phyloP scores from a whole-genome alignment of 2,113 vertebrate genomes.

The Erpornis zantholeuca region DNA sequence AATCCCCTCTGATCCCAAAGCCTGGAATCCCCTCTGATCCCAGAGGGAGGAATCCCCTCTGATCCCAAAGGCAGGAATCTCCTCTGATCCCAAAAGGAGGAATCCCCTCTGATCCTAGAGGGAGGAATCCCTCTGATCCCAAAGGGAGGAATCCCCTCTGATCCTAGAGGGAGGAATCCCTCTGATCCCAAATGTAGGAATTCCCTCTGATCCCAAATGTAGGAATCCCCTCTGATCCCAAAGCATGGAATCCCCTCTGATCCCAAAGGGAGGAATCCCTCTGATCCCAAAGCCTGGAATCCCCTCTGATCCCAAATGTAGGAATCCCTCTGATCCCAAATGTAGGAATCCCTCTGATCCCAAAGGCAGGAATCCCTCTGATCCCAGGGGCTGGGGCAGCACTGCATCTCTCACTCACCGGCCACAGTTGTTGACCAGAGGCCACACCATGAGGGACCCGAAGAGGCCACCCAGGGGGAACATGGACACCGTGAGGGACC shows the following conservation, averaged over 20 bases:
- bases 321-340: too few relatives aligned
- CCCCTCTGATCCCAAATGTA: too few relatives aligned
- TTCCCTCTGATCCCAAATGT: too few relatives aligned
- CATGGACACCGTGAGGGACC: slow-evolving; percentile 94
- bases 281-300: neutral
- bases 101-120: too few relatives aligned
- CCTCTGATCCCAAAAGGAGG: too few relatives aligned
- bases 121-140: neutral
- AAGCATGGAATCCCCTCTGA: too few relatives aligned
- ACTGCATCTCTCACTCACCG: slow-evolving; percentile 70
- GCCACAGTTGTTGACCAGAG: slow-evolving; percentile 84
- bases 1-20: too few relatives aligned
- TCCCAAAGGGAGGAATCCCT: neutral
- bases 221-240: neutral
- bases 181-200: neutral
- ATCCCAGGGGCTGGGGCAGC: neutral
- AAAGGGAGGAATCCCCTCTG: too few relatives aligned
- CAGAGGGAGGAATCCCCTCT: neutral
- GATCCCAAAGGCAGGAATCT: neutral
- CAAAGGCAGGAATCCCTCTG: rapidly evolving
- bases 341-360: neutral
- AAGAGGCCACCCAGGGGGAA: slow-evolving; percentile 90
- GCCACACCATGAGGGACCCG: slow-evolving; percentile 88
- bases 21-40: too few relatives aligned
- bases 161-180: neutral